Evolutionary conservation across 2,888 invertebrate genomes (phyloP), one percentile per base, ranked within the genome.

Genomic region (Ichneumon xanthorius): DNA sequence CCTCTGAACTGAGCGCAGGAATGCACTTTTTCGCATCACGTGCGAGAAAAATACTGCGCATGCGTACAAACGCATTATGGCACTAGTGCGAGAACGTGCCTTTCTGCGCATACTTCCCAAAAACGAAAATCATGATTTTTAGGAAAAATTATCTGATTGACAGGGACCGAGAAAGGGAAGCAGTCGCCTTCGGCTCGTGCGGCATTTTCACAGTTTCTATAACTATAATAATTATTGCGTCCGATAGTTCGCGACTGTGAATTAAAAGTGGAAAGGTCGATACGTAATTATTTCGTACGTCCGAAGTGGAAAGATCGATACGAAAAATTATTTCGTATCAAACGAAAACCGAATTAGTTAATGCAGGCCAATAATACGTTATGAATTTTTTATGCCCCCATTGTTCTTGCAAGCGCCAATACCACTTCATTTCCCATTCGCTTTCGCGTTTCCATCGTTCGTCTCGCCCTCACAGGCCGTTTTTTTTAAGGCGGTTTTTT

Each of bases 381-480:
- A 22, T 14, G 37, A 33, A 19, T 33, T 33, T 63, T 78, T 67
- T 40, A 4, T 71, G 40, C n/a, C 22, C 6, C 58, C 58, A 72
- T 63, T 78, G 40, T 65, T 40, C 65, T 79, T 75, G 22, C 58
- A 22, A 19, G 50, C 45, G 37, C 58, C 33, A 40, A 26, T 50
- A 7, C 40, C 22, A 53, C 50, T 9, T 30, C 50, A 55, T 70
- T 71, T 48, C 45, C 68, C 68, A 37, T 55, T 68, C 33, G 58
- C 19, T 71, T 63, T 50, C 30, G n/a, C 61, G 19, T 48, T 71
- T 67, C 37, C 67, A 16, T 30, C 40, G 30, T 61, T 11, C 30
- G 26, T 14, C 37, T 58, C 78, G 48, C 53, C 26, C 70, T 26
- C 22, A 19, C 11, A 14, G n/a, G 37, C n/a, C 16, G 22, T 55